These are phyloP conservation scores for Cliona cf. orientalis DNA, from an alignment of 37 sponge, comb jelly and placozoan species.

Conservation along the genomic window DNA sequence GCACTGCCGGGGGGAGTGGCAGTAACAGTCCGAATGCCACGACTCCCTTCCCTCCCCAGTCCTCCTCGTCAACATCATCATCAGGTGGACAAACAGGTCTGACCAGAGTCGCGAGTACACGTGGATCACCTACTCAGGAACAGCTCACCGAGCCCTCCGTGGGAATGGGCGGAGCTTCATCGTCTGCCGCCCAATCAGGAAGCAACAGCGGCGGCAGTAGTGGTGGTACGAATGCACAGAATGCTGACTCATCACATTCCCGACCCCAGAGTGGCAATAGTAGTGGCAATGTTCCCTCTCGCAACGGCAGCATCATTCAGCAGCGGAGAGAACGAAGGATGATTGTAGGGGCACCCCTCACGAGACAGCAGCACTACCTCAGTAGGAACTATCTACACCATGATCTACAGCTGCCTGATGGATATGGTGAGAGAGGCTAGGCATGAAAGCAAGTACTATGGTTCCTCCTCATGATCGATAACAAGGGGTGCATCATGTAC, in stretches of 20 bases:
- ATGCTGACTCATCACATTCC: background rate
- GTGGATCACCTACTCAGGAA: slow-evolving; percentile 35
- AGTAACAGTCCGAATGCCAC: background rate
- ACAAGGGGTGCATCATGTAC: background rate
- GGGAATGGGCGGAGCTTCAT: background rate
- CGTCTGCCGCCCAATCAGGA: background rate
- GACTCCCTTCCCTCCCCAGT: slow-evolving; percentile 6
- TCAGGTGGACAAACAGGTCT: background rate
- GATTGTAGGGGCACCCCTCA: slow-evolving; percentile 1
- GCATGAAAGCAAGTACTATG: background rate
- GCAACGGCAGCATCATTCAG: background rate
- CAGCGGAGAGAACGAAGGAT: too few relatives aligned
- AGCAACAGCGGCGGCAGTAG: background rate
- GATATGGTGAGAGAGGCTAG: slow-evolving; percentile 72
- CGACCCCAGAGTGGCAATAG: background rate
- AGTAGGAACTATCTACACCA: slow-evolving; percentile 72
- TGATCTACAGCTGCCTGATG: slow-evolving; percentile 81
- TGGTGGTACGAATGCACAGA: background rate
- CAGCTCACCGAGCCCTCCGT: slow-evolving; percentile 14
- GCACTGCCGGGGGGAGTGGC: background rate
- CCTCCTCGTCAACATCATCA: background rate
- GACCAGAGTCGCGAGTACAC: slow-evolving; percentile 13
- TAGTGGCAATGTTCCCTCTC: background rate
- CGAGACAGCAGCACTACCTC: slow-evolving; percentile 57
- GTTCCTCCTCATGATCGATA: background rate